Percentiles rank a stretch among this genome's conserved stretches.
These are phyloP conservation scores for Lochmaea crataegi DNA, from an alignment of 2,888 invertebrate species.

Conservation along the genomic window DNA sequence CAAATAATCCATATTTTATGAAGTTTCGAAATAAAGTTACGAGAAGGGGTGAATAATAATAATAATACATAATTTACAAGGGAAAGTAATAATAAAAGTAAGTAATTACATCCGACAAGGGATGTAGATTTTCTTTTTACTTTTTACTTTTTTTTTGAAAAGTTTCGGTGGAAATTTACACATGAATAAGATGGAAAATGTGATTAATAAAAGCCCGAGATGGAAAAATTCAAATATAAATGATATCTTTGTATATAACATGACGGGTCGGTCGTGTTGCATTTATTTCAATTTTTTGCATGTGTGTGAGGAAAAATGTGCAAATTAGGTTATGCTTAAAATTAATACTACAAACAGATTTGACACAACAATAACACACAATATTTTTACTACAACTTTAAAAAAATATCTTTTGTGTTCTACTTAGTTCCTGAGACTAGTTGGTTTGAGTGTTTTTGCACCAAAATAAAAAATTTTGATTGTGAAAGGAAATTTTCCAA, in stretches of 20 bases:
- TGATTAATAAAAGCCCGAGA: constrained; percentile 5
- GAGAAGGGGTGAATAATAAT: constrained; percentile 4
- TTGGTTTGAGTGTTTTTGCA: too few relatives aligned
- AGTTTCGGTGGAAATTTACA: neutral
- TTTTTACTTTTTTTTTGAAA: constrained; percentile 4
- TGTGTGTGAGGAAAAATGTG: neutral
- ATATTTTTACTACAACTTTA: too few relatives aligned
- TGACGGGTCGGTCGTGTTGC: neutral
- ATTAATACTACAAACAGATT: neutral
- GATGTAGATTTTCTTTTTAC: neutral
- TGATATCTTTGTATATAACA: neutral
- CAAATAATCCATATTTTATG: neutral
- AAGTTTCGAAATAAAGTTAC: neutral
- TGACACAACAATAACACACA: neutral
- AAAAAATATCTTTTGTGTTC: too few relatives aligned
- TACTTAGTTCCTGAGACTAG: too few relatives aligned
- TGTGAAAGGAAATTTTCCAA: too few relatives aligned
- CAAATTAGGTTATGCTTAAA: neutral
- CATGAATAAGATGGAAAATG: constrained; percentile 9
- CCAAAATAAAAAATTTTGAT: too few relatives aligned
- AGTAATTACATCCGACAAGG: constrained; percentile 8
- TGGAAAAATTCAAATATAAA: constrained; percentile 10
- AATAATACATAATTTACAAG: constrained; percentile 8
- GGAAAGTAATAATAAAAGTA: constrained; percentile 3
- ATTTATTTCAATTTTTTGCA: neutral